Base-by-base conservation (phyloP, 2,797 vertebrate genomes). In the Podarcis lilfordi region DNA sequence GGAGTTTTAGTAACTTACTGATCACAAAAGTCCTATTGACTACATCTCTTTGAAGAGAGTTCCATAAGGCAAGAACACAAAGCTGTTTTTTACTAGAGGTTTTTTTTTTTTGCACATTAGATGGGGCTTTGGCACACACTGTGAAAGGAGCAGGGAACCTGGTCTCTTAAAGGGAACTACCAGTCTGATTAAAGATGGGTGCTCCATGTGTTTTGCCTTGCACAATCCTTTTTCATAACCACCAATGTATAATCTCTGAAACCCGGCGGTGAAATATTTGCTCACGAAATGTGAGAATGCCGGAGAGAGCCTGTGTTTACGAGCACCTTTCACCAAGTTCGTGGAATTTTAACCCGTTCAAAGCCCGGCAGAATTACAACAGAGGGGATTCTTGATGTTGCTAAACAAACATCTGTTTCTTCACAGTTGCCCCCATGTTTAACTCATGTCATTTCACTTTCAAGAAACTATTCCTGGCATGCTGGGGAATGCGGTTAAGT, bases 391-490 rank as follows among this genome's bases (percentile, higher is more conserved):
- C 84, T 82, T 76, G 27, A 29, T 86, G 88, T 81, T 50, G 61
- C 79, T 81, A 80, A 89, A 89, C 88, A 77, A 86, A 86, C 59
- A 68, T 77, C 75, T 89, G n/a, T 71, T 78, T 68, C 74, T 78
- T 82, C 43, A 21, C 72, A 77, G 64, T 55, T 76, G 59, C 80
- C 88, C 84, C 84, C 88, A 32, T 77, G 81, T 82, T 89, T 89
- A 86, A 86, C 84, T 86, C 88, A 69, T 86, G 84, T 89, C 71
- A 32, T 89, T 89, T 89, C 78, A 82, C 71, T 89, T 89, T 86
- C 88, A 86, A 86, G 71, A 89, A 89, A 86, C 55, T 89, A 89
- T 89, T 81, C 71, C 78, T n/a, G 88, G 84, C 72, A 89, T 89
- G 88, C 32, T 82, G 71, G 25, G 78, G 71, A 89, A 81, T 69